These are phyloP conservation scores for Oriolus oriolus DNA, from an alignment of 2,113 vertebrate species.

Conservation along the genomic window DNA sequence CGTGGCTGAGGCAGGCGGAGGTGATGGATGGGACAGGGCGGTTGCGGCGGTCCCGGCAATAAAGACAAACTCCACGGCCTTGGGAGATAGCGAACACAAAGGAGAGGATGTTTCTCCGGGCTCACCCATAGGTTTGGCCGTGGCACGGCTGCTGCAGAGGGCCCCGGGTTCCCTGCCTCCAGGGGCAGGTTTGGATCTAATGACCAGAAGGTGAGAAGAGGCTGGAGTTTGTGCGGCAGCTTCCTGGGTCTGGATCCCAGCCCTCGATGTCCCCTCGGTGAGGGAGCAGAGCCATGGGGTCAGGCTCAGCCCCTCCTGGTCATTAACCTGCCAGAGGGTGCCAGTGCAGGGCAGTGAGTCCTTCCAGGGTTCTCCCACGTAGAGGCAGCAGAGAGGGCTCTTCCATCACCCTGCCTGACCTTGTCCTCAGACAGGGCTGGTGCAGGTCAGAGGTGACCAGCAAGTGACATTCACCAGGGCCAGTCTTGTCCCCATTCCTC, in stretches of 20 bases:
- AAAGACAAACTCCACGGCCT: background rate
- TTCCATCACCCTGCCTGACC: background rate
- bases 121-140: background rate
- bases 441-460: background rate
- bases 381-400: background rate
- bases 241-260: background rate
- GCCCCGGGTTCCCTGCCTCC: background rate
- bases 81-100: background rate
- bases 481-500: background rate
- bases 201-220: background rate
- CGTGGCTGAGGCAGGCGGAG: background rate
- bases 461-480: background rate
- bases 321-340: background rate
- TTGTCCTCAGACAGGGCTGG: accelerated
- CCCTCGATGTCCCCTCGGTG: accelerated
- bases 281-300: background rate
- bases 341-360: background rate
- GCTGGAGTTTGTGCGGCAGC: background rate
- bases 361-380: accelerated
- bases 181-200: background rate
- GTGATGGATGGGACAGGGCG: background rate
- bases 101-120: background rate
- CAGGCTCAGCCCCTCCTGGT: background rate
- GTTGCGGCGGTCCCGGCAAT: background rate
- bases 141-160: background rate